Percentiles rank a stretch among this genome's conserved stretches.
Evolutionary conservation across 2,888 invertebrate species (phyloP).

Genomic region (Rhagonycha fulva): DNA sequence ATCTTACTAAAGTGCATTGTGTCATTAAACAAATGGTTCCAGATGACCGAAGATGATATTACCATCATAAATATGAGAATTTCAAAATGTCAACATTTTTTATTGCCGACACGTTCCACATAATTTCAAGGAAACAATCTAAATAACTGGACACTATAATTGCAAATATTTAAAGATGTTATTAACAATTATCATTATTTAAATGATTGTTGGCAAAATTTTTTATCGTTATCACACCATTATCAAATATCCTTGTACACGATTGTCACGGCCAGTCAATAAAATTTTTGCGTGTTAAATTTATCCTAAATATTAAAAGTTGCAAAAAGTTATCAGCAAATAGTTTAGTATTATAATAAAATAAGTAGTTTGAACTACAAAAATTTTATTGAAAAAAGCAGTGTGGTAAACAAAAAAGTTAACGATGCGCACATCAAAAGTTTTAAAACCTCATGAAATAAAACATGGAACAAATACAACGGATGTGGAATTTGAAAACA

Average conservation of each 20-base stretch:
- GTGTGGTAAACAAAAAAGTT: constrained; percentile 5
- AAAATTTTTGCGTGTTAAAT: constrained; percentile 11
- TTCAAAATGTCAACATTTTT: constrained; percentile 9
- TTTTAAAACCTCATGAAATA: constrained; percentile 41
- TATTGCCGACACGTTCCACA: not conserved
- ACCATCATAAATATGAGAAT: constrained; percentile 16
- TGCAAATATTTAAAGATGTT: not conserved
- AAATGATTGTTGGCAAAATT: not conserved
- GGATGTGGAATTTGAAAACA: constrained; percentile 33
- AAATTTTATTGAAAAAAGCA: not conserved
- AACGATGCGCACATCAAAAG: constrained; percentile 25
- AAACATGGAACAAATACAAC: constrained; percentile 45
- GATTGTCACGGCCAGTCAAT: constrained; percentile 23
- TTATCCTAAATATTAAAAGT: not conserved
- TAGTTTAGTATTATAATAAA: not conserved
- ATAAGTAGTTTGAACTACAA: not conserved
- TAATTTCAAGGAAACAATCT: not conserved
- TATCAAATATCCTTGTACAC: constrained; percentile 22
- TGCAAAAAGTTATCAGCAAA: not conserved
- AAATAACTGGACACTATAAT: not conserved
- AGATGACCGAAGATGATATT: constrained; percentile 21
- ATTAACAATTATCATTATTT: not conserved
- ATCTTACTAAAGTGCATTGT: constrained; percentile 23
- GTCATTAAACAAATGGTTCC: constrained; percentile 15
- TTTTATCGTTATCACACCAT: constrained; percentile 8